Evolutionary conservation across 2,888 invertebrate species (phyloP), one percentile per base, ranked within the genome.

Genomic region (Acleris literana): DNA sequence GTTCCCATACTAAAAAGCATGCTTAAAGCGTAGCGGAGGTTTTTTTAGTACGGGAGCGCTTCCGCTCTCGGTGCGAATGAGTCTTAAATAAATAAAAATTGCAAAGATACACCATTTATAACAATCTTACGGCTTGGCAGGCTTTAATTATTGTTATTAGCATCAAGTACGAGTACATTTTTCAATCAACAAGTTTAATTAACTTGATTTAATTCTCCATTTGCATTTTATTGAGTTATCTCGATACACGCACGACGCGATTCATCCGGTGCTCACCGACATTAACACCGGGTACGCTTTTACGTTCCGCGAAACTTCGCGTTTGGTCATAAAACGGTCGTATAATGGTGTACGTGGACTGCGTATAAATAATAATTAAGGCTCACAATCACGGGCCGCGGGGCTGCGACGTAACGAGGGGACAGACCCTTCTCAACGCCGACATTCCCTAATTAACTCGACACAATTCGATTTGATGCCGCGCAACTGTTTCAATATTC

Each of bases 391-490:
- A 72, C 72, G 69, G 69, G 44, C 56, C 57, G 70, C 66, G 65
- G 71, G 67, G 66, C 71, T 39, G 71, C 71, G 74, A 73, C 72
- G 68, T 68, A 68, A 64, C 68, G 64, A 68, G 68, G 70, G 70
- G 58, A 56, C 56, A 48, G 76, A 84, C 86, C 87, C 86, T 83
- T 74, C 81, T 85, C 86, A 85, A 77, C 76, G 76, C 76, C 80
- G 83, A 82, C 84, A 77, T 77, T 72, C 77, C 76, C 79, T 87
- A 88, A 89, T 89, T 88, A 88, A 85, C 86, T 87, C 81, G 79
- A 79, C 78, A 83, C 83, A 84, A 85, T 86, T 86, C 82, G 85
- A 87, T 86, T 83, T 82, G 80, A 77, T 73, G 76, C 71, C 75
- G 71, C 80, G 80, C 83, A 82, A 84, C 83, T 82, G 84, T 82